Base-by-base conservation (phyloP, 2,797 vertebrate species). In the Aplochiton taeniatus region DNA sequence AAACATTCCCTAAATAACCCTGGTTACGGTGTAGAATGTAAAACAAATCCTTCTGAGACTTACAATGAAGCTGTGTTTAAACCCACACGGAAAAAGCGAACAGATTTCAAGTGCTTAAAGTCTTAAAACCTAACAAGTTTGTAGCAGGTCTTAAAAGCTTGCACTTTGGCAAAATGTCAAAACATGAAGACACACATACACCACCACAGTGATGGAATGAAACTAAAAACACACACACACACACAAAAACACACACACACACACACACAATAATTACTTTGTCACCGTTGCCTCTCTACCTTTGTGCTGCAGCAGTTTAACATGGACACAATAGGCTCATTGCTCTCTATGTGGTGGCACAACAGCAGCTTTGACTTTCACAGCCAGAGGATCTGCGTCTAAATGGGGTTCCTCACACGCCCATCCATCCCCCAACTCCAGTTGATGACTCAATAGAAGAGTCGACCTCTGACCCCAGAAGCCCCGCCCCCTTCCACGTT, bases 391-490 rank as follows among this genome's bases (percentile, higher is more conserved):
- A 75, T 73, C 65, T 11, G 52, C 42, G 11, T 4, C 73, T 87
- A 83, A 83, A 87, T 87, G 12, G 81, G 6, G 58, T 66, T 4
- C 61, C 18, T 1, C 70, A 75, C 82, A 85, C 87, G 73, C 84
- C 85, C 77, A 63, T 20, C 60, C 43, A 48, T 67, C 83, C 73
- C 84, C 83, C n/a, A n/a, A 19, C 81, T 81, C 76, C 69, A 68
- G 72, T 73, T 90, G 89, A 92, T 86, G 82, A 89, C 90, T 92
- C 90, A 91, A 92, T 91, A 91, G 87, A 88, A 58, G 19, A 64
- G 41, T 65, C 6, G 77, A 89, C 58, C 90, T 85, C 61, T 88
- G 65, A 90, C 90, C 87, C 44, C 72, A 9, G 11, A 31, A 52
- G 82, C 81, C 65, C 68, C 73, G 47, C 79, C 53, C 73, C 50